Base-by-base conservation (phyloP, 2,113 vertebrate genomes). In the Pteropus alecto region DNA sequence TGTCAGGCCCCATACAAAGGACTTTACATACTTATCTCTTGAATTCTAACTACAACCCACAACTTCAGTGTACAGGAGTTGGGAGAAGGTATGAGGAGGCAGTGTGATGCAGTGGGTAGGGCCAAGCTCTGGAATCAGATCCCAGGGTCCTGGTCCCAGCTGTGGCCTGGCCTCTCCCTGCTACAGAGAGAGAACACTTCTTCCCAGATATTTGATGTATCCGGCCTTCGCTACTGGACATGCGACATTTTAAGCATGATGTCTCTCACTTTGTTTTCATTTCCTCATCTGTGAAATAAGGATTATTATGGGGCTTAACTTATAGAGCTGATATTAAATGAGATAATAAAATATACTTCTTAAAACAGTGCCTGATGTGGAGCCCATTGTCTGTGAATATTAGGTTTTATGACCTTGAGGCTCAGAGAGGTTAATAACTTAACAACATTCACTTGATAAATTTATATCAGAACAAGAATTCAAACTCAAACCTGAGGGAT, bases 341-440 rank as follows among this genome's bases (percentile, higher is more conserved):
- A 83, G 48, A 77, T 91, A 74, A 67, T 78, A 5, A 43, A 60
- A 41, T 14, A 51, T 58, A 65, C 5, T 67, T 48, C 41, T 94
- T 65, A 56, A 74, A 90, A 78, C 0, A 21, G 41, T 35, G 41
- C 24, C 41, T 35, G 35, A 54, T 24, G 5, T 38, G 21, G 48
- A 73, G 54, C 77, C 76, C 73, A 28, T 16, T 46, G 28, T 67
- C 58, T 92, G 30, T n/a, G 68, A 81, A 60, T 26, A 87, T 65
- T 18, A 22, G 30, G 54, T 89, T 95, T 85, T 71, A 79, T 58
- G 82, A 92, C 54, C 43, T 63, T 15, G 41, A 94, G 65, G 67
- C 35, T 92, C 54, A 51, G 28, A 77, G 82, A 94, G 67, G 82
- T 94, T 82, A 95, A 81, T 93, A 71, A 95, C 33, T 93, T 78